These are phyloP conservation scores for Galerucella pusilla DNA, from an alignment of 2,888 invertebrate species.

Conservation along the genomic window DNA sequence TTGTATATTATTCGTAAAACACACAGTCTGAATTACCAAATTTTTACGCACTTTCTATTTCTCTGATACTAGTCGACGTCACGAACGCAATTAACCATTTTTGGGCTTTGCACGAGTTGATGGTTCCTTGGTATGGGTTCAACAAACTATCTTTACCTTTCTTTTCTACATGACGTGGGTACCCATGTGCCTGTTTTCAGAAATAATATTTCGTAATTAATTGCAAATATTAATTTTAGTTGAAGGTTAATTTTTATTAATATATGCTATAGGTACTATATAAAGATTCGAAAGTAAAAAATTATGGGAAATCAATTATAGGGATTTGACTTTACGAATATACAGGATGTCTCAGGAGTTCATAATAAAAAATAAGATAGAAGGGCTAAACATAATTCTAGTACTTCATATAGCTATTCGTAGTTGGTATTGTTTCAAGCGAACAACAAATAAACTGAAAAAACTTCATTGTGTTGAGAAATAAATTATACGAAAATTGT, in stretches of 20 bases:
- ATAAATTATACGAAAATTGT: too few relatives aligned
- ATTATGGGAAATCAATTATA: too few relatives aligned
- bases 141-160: constrained; percentile 30
- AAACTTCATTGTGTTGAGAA: too few relatives aligned
- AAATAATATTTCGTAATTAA: background rate
- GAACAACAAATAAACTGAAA: too few relatives aligned
- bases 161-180: constrained; percentile 1
- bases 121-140: constrained; percentile 16
- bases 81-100: constrained; percentile 42
- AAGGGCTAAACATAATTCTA: too few relatives aligned
- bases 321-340: too few relatives aligned
- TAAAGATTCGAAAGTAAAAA: too few relatives aligned
- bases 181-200: background rate
- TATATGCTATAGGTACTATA: too few relatives aligned
- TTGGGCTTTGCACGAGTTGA: constrained; percentile 27
- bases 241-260: background rate
- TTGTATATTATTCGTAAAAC: constrained; percentile 21
- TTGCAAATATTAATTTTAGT: background rate
- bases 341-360: too few relatives aligned
- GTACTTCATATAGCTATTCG: too few relatives aligned
- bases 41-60: constrained; percentile 55
- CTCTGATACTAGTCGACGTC: constrained; percentile 43
- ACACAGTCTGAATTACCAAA: constrained; percentile 48
- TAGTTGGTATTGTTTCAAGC: too few relatives aligned
- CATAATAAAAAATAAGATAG: too few relatives aligned